Evolutionary conservation across 2,888 invertebrate genomes (phyloP).

Genomic region (Cataglyphis livida): DNA sequence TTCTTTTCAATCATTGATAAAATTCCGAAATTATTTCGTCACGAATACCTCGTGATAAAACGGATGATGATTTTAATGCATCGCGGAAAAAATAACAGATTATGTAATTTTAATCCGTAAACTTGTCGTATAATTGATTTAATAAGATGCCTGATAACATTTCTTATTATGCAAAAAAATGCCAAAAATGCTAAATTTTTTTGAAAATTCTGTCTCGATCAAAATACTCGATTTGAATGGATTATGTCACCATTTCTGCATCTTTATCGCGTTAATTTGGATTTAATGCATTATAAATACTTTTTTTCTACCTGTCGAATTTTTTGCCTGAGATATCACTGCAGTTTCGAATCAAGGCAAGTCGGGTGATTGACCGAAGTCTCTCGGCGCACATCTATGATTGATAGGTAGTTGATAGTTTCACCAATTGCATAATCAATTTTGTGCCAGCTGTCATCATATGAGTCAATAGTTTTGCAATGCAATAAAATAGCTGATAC

Average conservation of each 20-base stretch:
- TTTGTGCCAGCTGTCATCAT: constrained; percentile 70
- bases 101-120: not conserved
- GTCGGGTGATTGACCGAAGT: constrained; percentile 47
- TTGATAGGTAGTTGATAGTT: constrained; percentile 78
- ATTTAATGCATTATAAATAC: not conserved
- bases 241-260: not conserved
- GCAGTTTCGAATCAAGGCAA: constrained; percentile 21
- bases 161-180: not conserved
- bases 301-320: not conserved
- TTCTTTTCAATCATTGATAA: not conserved
- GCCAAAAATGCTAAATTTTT: not conserved
- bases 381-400: constrained; percentile 65
- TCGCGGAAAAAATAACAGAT: not conserved
- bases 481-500: constrained; percentile 54
- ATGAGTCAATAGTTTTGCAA: constrained; percentile 73
- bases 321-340: not conserved
- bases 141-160: not conserved
- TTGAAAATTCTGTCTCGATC: not conserved
- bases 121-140: not conserved
- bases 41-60: not conserved
- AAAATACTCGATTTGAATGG: not conserved
- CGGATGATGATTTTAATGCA: not conserved
- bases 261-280: not conserved
- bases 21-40: not conserved
- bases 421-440: constrained; percentile 79